Percentiles rank a stretch among this genome's conserved stretches.
Evolutionary conservation across 2,113 vertebrate genomes (phyloP).

Genomic region (Struthidea cinerea): DNA sequence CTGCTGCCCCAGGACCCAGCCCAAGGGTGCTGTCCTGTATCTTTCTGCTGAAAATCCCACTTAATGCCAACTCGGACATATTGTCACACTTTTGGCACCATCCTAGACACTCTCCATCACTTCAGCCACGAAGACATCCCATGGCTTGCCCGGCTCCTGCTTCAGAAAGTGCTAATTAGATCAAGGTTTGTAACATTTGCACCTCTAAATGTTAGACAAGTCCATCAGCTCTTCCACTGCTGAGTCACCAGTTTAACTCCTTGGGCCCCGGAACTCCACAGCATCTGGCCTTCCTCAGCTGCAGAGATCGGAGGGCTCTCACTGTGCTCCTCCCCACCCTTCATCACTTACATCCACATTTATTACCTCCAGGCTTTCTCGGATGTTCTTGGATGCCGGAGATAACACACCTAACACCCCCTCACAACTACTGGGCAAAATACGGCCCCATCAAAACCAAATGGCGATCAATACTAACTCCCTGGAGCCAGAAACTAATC

Average conservation of each 20-base stretch:
- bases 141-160: background rate
- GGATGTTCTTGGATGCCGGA: background rate
- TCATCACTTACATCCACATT: background rate
- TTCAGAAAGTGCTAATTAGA: constrained; percentile 18
- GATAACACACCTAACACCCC: background rate
- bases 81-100: background rate
- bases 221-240: background rate
- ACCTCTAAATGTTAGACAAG: background rate
- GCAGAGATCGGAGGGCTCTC: background rate
- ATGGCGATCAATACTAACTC: background rate
- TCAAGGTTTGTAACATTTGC: background rate
- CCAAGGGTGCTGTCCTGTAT: background rate
- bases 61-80: background rate
- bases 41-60: background rate
- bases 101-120: background rate
- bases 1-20: rapidly evolving
- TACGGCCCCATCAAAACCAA: background rate
- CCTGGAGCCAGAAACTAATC: background rate
- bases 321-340: background rate
- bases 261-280: background rate
- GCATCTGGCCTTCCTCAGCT: background rate
- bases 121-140: background rate
- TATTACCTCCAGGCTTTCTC: background rate
- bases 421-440: background rate
- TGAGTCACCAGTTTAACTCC: background rate